A percentile compares a stretch with the other conserved stretches of the same genome.
phyloP scores from a whole-genome alignment of 92 coral and sea anemone species.

The Epizoanthus stellaris region DNA sequence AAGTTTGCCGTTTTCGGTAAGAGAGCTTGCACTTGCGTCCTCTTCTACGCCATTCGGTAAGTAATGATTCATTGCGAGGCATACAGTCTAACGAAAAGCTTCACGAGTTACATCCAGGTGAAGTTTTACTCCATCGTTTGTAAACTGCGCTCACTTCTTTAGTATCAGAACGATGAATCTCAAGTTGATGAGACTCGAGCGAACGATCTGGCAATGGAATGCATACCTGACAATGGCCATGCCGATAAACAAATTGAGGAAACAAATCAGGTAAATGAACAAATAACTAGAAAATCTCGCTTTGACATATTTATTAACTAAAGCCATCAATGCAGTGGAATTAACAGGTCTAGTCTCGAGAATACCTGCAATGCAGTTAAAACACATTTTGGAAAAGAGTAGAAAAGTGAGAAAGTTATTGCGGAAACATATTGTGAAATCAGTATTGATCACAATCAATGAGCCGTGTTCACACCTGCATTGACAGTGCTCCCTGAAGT shows the following conservation, averaged over 20 bases:
- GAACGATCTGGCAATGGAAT: too few species aligned
- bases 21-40: too few species aligned
- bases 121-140: background rate
- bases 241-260: conserved; percentile 3
- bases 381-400: background rate
- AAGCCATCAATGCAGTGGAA: background rate
- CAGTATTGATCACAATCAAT: too few species aligned
- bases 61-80: too few species aligned
- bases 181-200: too few species aligned
- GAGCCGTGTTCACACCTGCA: too few species aligned
- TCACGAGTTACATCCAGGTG: background rate
- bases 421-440: background rate
- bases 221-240: background rate
- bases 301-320: background rate
- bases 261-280: background rate
- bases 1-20: too few species aligned
- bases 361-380: background rate
- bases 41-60: too few species aligned
- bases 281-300: background rate
- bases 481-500: too few species aligned
- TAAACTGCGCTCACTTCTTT: background rate
- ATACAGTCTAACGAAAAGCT: too few species aligned
- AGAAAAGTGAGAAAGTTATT: background rate
- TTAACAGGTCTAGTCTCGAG: background rate
- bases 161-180: too few species aligned